phyloP scores from a whole-genome alignment of 2,113 vertebrate genomes.

The Nothocercus nigrocapillus region DNA sequence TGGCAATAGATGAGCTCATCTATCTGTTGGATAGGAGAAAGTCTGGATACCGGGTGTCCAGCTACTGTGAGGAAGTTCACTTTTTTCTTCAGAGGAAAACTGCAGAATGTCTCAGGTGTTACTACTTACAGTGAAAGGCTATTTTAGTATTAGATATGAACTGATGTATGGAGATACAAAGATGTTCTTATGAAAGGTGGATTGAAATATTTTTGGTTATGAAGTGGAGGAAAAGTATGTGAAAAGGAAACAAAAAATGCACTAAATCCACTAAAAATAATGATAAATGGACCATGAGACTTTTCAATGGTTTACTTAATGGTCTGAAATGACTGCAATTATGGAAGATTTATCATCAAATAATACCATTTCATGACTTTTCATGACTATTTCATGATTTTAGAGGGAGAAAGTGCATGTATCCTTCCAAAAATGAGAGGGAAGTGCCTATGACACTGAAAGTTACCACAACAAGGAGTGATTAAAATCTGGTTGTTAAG shows the following conservation, averaged over 20 bases:
- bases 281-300: neutral
- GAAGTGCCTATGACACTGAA: neutral
- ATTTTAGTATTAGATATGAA: neutral
- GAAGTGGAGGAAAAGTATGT: neutral
- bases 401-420: neutral
- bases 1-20: accelerated
- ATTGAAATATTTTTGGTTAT: neutral
- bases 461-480: neutral
- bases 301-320: neutral
- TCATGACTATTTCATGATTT: neutral
- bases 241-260: neutral
- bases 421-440: neutral
- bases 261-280: neutral
- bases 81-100: neutral
- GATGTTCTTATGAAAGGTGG: neutral
- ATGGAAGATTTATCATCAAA: neutral
- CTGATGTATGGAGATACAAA: neutral
- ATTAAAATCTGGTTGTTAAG: neutral
- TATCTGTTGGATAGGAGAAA: neutral
- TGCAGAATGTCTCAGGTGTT: neutral
- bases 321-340: neutral
- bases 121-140: accelerated
- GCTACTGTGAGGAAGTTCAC: neutral
- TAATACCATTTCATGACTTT: neutral
- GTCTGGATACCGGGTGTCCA: neutral